These are phyloP conservation scores for Deroptyus accipitrinus DNA, from an alignment of 2,113 vertebrate genomes.

Conservation along the genomic window DNA sequence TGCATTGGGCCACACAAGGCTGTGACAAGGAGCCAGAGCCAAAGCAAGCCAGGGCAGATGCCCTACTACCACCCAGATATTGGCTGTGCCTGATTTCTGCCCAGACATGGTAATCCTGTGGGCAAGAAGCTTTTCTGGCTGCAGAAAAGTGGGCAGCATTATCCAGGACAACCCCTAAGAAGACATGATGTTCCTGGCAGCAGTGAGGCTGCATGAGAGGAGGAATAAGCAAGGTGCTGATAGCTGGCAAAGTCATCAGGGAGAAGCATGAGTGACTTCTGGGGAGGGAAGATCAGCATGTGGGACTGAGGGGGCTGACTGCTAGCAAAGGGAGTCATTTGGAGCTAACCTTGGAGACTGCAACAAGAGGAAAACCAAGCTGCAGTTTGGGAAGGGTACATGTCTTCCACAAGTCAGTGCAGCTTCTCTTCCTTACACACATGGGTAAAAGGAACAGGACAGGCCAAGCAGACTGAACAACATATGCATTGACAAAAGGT, in stretches of 20 bases:
- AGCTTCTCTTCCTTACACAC: background rate
- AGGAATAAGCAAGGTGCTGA: background rate
- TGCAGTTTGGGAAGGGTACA: background rate
- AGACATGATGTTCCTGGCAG: background rate
- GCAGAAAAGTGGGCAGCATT: background rate
- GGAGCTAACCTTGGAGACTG: background rate
- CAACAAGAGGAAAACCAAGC: background rate
- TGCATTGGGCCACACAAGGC: rapidly evolving
- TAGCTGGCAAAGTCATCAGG: background rate
- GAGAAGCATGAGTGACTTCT: background rate
- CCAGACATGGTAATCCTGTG: background rate
- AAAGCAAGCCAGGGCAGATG: background rate
- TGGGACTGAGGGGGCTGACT: background rate
- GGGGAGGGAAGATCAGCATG: background rate
- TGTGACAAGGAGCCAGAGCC: background rate
- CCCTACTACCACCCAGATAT: background rate
- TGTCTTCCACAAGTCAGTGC: background rate
- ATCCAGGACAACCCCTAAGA: background rate
- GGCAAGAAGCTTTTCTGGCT: background rate
- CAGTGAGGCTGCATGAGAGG: background rate
- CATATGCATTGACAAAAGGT: background rate
- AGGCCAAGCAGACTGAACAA: background rate
- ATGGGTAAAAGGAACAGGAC: background rate
- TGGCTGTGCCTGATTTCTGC: background rate
- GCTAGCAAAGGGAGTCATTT: background rate